These are phyloP conservation scores for Falco novaeseelandiae DNA, from an alignment of 2,797 vertebrate genomes.

Conservation along the genomic window DNA sequence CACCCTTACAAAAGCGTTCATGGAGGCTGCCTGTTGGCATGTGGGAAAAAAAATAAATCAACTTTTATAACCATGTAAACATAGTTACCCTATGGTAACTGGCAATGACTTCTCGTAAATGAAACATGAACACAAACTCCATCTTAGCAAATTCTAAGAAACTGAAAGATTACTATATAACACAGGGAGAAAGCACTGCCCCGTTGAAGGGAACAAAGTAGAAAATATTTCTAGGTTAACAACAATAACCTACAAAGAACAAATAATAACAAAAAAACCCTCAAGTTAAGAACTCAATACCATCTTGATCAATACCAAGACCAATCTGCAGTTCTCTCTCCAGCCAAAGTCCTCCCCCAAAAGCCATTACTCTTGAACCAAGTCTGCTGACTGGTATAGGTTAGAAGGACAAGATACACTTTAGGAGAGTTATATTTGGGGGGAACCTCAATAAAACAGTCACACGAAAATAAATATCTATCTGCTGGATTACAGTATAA, in stretches of 20 bases:
- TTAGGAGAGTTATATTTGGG: background rate
- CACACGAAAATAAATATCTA: background rate
- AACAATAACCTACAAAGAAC: background rate
- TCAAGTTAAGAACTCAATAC: background rate
- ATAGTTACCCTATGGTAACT: background rate
- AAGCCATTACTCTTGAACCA: background rate
- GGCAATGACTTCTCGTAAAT: background rate
- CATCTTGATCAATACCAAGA: background rate
- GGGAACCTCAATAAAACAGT: background rate
- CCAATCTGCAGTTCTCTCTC: background rate
- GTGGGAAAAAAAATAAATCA: background rate
- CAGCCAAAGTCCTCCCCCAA: background rate
- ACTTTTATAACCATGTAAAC: background rate
- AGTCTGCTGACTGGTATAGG: background rate
- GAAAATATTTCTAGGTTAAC: background rate
- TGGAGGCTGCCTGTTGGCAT: background rate
- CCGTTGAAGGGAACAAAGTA: background rate
- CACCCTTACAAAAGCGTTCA: background rate
- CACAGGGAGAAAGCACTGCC: background rate
- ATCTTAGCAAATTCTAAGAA: background rate
- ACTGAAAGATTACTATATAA: background rate
- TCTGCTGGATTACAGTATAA: background rate
- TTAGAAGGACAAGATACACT: background rate
- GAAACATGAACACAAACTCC: background rate
- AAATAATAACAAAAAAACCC: background rate